Conservation (phyloP, 2,113 vertebrate species). For the Craseonycteris thonglongyai region DNA sequence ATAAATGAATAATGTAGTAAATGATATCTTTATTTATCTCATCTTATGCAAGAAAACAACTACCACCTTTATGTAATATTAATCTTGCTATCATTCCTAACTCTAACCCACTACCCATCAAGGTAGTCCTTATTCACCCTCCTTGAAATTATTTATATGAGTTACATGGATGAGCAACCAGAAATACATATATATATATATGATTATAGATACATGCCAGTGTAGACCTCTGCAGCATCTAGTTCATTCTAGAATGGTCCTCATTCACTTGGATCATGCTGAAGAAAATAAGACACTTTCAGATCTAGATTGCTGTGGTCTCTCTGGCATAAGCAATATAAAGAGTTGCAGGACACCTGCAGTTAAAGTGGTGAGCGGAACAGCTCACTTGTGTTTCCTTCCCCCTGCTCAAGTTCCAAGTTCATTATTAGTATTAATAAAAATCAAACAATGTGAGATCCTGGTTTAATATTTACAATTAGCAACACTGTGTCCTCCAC, state of each 20-base stretch:
- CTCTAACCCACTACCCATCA: neutral
- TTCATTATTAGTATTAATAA: neutral
- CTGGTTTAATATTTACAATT: neutral
- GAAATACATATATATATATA: too few relatives aligned
- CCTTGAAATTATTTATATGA: neutral
- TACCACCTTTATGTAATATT: neutral
- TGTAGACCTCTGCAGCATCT: neutral
- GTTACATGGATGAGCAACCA: neutral
- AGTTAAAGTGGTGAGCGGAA: neutral
- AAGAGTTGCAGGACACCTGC: neutral
- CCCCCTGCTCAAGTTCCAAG: neutral
- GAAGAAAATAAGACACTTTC: neutral
- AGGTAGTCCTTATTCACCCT: neutral
- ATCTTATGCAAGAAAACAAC: neutral
- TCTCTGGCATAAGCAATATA: neutral
- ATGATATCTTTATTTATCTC: neutral
- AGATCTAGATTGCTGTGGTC: too few relatives aligned
- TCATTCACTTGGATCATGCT: neutral
- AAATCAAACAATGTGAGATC: neutral
- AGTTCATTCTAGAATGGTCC: neutral
- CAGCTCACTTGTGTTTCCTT: neutral
- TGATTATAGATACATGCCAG: accelerated
- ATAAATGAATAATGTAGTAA: neutral
- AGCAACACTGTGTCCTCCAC: neutral
- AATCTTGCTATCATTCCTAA: neutral